Conservation (phyloP, 2,797 vertebrate genomes). For the Coregonus sp. region DNA sequence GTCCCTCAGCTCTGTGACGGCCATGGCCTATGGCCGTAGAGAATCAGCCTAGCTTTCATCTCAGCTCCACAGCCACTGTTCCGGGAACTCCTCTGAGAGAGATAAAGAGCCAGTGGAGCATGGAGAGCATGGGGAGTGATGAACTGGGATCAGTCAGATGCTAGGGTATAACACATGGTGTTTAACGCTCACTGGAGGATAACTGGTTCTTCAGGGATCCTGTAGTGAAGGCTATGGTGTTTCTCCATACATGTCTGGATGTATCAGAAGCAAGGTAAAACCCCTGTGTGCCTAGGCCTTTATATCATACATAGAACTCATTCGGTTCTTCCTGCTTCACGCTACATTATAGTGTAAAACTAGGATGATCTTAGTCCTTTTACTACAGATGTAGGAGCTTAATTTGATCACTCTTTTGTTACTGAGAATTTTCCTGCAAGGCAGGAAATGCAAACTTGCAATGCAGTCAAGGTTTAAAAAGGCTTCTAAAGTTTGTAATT, state of each 20-base stretch:
- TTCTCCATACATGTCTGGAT: not conserved
- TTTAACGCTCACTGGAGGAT: constrained; percentile 27
- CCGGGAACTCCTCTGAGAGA: constrained; percentile 35
- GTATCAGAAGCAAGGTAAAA: not conserved
- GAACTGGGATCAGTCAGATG: constrained; percentile 28
- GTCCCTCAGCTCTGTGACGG: not conserved
- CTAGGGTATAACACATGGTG: constrained; percentile 22
- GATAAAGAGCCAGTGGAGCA: constrained; percentile 41
- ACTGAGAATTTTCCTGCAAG: no score
- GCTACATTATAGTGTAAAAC: no score
- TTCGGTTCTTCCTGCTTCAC: no score
- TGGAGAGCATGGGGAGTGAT: not conserved
- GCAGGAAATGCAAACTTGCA: no score
- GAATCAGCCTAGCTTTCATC: constrained; percentile 35
- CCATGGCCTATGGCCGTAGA: not conserved
- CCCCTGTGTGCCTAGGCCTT: not conserved
- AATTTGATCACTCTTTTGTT: no score
- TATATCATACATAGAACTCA: not conserved
- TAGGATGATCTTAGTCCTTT: no score
- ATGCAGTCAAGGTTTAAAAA: no score
- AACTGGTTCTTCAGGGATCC: constrained; percentile 29
- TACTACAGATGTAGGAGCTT: not conserved
- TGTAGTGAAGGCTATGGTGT: constrained; percentile 25
- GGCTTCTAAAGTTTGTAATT: no score
- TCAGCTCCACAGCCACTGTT: constrained; percentile 46